These are phyloP conservation scores for Phorcus lineatus DNA, from an alignment of 2,888 invertebrate genomes.

Conservation along the genomic window DNA sequence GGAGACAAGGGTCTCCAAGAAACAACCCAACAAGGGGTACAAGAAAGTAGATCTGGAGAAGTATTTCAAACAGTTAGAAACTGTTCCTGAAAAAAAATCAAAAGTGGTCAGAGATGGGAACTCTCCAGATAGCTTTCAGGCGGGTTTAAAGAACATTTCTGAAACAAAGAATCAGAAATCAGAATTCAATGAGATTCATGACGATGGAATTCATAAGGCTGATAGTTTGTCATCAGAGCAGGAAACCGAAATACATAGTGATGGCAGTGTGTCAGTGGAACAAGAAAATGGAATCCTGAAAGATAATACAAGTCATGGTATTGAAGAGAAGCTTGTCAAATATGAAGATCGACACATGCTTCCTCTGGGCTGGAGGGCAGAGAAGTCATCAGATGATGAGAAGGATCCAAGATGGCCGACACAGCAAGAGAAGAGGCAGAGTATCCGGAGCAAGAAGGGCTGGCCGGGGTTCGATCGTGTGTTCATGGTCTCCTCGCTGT, in stretches of 20 bases:
- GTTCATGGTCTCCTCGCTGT: slow-evolving; percentile 92
- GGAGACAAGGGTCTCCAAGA: background rate
- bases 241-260: no score
- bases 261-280: no score
- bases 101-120: background rate
- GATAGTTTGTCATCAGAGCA: no score
- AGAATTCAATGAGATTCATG: background rate
- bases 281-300: background rate
- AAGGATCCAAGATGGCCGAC: slow-evolving; percentile 33
- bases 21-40: background rate
- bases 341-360: background rate
- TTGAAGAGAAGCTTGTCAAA: background rate
- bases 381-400: slow-evolving; percentile 12
- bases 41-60: background rate
- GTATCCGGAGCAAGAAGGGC: slow-evolving; percentile 74
- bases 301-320: background rate
- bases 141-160: background rate
- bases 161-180: background rate
- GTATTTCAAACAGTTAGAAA: background rate
- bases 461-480: slow-evolving; percentile 90
- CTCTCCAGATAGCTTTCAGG: background rate
- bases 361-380: background rate
- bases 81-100: background rate
- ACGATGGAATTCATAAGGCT: no score
- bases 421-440: slow-evolving; percentile 42